A percentile compares a stretch with the other conserved stretches of the same genome.
These are phyloP conservation scores for Meiosimyza platycephala DNA, from an alignment of 2,888 invertebrate genomes.

Conservation along the genomic window DNA sequence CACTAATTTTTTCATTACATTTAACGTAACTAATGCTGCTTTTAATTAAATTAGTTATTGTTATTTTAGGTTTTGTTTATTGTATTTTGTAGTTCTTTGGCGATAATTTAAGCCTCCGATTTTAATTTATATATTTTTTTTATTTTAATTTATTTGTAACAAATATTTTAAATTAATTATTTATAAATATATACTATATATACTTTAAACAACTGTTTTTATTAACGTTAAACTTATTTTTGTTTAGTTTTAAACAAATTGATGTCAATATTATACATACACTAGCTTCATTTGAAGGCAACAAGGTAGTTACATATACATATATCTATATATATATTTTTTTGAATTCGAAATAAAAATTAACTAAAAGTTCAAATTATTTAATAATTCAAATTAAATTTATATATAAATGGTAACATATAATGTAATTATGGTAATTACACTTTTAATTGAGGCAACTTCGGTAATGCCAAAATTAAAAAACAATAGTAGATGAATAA, in stretches of 20 bases:
- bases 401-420: conserved; percentile 31
- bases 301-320: conserved; percentile 57
- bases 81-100: conserved; percentile 60
- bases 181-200: conserved; percentile 43
- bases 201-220: conserved; percentile 20
- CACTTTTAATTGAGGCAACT: conserved; percentile 52
- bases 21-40: not conserved
- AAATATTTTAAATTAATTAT: conserved; percentile 46
- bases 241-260: conserved; percentile 13
- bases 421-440: conserved; percentile 25
- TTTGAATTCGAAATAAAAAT: conserved; percentile 42
- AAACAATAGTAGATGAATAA: conserved; percentile 10
- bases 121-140: conserved; percentile 55
- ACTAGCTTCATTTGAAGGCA: conserved; percentile 66
- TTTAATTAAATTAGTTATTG: conserved; percentile 25
- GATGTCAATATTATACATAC: conserved; percentile 40
- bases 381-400: conserved; percentile 17
- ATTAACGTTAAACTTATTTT: conserved; percentile 20
- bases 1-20: conserved; percentile 41
- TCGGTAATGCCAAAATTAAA: conserved; percentile 45
- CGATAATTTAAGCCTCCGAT: conserved; percentile 67
- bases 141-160: conserved; percentile 45
- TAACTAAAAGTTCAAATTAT: conserved; percentile 31
- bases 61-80: conserved; percentile 43
- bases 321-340: conserved; percentile 41